Percentiles rank a stretch among this genome's conserved stretches.
Conservation (phyloP, 2,797 vertebrate species). For the Psittacula derbiana region DNA sequence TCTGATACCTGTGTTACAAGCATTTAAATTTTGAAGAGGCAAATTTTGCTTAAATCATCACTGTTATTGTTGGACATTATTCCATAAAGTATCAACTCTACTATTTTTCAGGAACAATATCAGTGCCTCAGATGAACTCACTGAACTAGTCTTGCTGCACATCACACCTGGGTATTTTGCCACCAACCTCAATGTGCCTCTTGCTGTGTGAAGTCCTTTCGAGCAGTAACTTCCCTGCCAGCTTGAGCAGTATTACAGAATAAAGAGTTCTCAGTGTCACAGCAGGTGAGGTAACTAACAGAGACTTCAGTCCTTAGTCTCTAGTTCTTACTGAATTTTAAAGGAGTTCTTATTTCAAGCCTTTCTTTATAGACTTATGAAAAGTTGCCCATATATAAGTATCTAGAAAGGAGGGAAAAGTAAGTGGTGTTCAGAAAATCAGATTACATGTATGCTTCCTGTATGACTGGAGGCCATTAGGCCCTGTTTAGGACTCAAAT, state of each 20-base stretch:
- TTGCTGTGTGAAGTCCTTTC: slow-evolving; percentile 56
- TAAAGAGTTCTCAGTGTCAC: slow-evolving; percentile 38
- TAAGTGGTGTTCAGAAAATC: not conserved
- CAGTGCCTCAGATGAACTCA: not conserved
- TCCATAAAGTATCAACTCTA: not conserved
- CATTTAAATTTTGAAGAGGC: not conserved
- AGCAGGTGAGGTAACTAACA: slow-evolving; percentile 43
- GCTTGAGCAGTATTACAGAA: slow-evolving; percentile 20
- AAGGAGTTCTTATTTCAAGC: slow-evolving; percentile 3
- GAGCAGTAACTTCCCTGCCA: slow-evolving; percentile 21
- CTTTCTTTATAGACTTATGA: not conserved
- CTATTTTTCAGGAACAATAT: not conserved
- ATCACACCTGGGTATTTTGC: slow-evolving; percentile 38
- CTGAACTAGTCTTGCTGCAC: not conserved
- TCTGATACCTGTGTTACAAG: not conserved
- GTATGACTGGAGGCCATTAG: not conserved
- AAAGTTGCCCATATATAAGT: not conserved
- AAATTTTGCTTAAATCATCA: not conserved
- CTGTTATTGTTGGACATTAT: not conserved
- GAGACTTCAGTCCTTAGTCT: slow-evolving; percentile 30
- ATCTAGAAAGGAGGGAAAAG: not conserved
- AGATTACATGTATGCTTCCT: not conserved
- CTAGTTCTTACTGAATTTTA: slow-evolving; percentile 41
- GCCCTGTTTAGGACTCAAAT: not conserved
- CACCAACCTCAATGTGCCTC: slow-evolving; percentile 24